A percentile compares a stretch with the other conserved stretches of the same genome.
Evolutionary conservation across 2,797 vertebrate genomes (phyloP).

Genomic region (Brotula barbata): DNA sequence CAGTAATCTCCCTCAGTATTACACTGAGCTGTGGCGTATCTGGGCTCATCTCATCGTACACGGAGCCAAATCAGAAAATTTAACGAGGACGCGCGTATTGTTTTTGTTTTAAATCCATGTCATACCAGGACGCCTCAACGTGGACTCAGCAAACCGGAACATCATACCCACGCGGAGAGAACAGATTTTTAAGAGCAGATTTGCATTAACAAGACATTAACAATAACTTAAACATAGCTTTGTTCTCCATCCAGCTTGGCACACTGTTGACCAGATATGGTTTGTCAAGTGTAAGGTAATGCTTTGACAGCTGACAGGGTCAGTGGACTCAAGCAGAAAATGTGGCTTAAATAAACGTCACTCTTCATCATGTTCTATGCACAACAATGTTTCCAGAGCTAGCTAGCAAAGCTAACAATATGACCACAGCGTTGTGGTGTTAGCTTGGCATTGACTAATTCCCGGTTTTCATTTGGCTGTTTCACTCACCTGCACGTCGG

Average conservation of each 20-base stretch:
- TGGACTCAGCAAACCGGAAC: not conserved
- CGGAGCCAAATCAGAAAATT: no score
- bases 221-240: not conserved
- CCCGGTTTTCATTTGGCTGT: not conserved
- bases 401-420: conserved; percentile 9
- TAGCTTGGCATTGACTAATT: not conserved
- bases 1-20: conserved; percentile 1
- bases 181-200: not conserved
- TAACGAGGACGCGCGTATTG: no score
- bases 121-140: not conserved
- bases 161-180: not conserved
- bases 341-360: not conserved
- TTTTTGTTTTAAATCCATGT: not conserved
- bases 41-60: no score
- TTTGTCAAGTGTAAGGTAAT: conserved; percentile 9
- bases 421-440: not conserved
- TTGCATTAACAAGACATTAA: not conserved
- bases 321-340: conserved; percentile 5
- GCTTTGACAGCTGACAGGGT: conserved; percentile 26
- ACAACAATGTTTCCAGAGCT: not conserved
- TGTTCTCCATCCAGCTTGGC: conserved; percentile 20
- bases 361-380: not conserved
- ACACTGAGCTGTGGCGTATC: conserved; percentile 1
- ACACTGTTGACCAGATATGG: conserved; percentile 1
- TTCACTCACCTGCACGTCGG: conserved; percentile 30